Evolutionary conservation across 2,113 vertebrate genomes (phyloP).

Genomic region (Ondatra zibethicus): DNA sequence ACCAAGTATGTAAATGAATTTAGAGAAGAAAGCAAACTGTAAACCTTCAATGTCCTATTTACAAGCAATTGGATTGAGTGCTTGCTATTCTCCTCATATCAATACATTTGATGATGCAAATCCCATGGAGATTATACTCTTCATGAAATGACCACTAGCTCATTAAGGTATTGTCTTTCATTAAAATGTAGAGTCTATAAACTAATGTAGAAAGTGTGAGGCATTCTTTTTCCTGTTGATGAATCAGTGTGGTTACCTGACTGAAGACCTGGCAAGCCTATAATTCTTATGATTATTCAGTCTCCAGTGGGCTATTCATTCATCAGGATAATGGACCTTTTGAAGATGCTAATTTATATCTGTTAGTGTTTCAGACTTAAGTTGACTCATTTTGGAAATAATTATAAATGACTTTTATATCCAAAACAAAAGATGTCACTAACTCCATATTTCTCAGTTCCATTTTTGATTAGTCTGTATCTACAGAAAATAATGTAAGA

Average conservation of each 20-base stretch:
- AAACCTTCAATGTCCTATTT: not conserved
- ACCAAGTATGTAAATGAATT: not conserved
- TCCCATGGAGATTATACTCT: not conserved
- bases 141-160: not conserved
- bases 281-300: not conserved
- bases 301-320: not conserved
- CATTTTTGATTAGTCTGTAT: not conserved
- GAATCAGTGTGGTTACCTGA: not conserved
- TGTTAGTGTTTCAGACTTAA: not conserved
- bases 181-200: conserved; percentile 1
- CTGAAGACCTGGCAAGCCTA: not conserved
- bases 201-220: not conserved
- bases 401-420: not conserved
- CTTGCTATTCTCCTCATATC: not conserved
- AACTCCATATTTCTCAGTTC: not conserved
- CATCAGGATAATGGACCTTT: not conserved
- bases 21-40: not conserved
- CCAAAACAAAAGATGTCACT: not conserved
- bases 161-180: not conserved
- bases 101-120: not conserved
- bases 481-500: not conserved
- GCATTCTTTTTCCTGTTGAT: not conserved
- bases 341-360: conserved; percentile 1
- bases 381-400: not conserved
- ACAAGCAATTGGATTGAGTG: not conserved